Evolutionary conservation across 2,797 vertebrate genomes (phyloP).

Genomic region (Enteromius afrohamiltoni): DNA sequence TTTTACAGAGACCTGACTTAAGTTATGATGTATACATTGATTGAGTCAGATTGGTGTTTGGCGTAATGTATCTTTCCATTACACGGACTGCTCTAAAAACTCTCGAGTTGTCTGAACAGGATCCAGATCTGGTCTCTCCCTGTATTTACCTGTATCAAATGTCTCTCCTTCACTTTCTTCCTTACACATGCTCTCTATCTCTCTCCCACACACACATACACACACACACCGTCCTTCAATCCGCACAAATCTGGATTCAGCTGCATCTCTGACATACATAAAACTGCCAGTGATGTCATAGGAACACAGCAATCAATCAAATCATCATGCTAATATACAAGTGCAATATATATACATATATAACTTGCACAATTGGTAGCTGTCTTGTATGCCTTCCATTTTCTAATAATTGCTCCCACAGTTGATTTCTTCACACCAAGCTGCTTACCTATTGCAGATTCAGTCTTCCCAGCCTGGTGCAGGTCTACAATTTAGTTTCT

Average conservation of each 20-base stretch:
- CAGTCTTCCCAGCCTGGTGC: too few species aligned
- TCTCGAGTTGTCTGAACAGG: background rate
- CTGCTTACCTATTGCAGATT: too few species aligned
- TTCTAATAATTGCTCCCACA: too few species aligned
- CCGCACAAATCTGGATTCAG: slow-evolving; percentile 78
- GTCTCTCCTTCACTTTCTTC: slow-evolving; percentile 23
- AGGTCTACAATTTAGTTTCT: too few species aligned
- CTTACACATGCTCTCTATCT: background rate
- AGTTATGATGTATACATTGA: background rate
- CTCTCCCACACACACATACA: slow-evolving; percentile 33
- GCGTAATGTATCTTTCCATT: background rate
- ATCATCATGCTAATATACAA: slow-evolving; percentile 4
- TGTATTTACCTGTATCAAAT: background rate
- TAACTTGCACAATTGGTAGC: too few species aligned
- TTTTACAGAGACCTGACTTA: background rate
- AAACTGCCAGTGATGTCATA: slow-evolving; percentile 60
- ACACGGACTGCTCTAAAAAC: background rate
- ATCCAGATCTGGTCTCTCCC: background rate
- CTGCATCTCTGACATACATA: slow-evolving; percentile 69
- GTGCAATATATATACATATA: background rate
- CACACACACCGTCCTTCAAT: slow-evolving; percentile 60
- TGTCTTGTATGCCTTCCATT: too few species aligned
- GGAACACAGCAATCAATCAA: slow-evolving; percentile 54
- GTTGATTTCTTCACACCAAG: too few species aligned
- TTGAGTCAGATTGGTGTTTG: background rate